A percentile compares a stretch with the other conserved stretches of the same genome.
These are phyloP conservation scores for Tetanocera ferruginea DNA, from an alignment of 2,888 invertebrate genomes.

Conservation along the genomic window DNA sequence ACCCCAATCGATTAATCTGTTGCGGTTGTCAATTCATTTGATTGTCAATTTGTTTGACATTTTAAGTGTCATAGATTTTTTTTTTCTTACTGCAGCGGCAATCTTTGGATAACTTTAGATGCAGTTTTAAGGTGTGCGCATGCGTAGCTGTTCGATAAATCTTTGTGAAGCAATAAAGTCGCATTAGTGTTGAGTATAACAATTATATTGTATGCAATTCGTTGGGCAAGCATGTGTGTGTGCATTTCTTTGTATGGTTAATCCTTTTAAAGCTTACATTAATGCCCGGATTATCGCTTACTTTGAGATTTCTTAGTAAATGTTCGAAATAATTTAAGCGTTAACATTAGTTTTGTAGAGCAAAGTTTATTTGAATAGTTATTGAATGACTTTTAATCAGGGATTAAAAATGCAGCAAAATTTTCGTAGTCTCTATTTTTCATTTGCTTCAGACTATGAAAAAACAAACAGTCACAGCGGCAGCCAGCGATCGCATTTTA, in stretches of 20 bases:
- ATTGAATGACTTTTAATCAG: too few species aligned
- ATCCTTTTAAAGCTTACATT: background rate
- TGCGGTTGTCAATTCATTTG: conserved; percentile 40
- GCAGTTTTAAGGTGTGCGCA: background rate
- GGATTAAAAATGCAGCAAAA: too few species aligned
- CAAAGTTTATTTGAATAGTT: too few species aligned
- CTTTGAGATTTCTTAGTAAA: background rate
- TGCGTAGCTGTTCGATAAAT: background rate
- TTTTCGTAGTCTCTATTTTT: too few species aligned
- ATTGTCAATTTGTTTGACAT: conserved; percentile 52
- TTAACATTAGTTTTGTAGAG: too few species aligned
- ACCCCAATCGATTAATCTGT: background rate
- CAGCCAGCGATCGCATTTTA: too few species aligned
- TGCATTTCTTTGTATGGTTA: background rate
- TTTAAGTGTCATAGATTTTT: conserved; percentile 46
- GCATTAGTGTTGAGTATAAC: background rate
- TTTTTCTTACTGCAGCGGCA: background rate
- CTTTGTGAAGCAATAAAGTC: conserved; percentile 1
- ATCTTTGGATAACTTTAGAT: background rate
- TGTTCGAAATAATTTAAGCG: background rate
- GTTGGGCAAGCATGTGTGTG: background rate
- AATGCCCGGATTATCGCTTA: background rate
- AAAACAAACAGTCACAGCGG: too few species aligned
- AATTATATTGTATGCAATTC: background rate
- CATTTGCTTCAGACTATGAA: too few species aligned